Percentiles rank a stretch among this genome's conserved stretches.
phyloP scores from a whole-genome alignment of 1,140 invertebrate genomes.

The Arion vulgaris region DNA sequence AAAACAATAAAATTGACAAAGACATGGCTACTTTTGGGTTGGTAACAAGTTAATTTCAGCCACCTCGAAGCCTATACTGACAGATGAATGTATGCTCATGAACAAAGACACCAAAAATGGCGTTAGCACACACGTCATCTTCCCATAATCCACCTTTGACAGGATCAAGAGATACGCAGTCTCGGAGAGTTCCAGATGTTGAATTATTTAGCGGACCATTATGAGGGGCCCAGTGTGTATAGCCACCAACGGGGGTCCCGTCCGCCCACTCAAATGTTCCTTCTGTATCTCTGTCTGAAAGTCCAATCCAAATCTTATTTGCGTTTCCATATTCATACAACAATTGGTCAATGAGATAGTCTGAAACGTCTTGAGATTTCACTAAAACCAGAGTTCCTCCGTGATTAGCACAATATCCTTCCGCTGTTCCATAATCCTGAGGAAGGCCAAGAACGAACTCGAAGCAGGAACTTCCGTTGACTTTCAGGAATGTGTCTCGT shows the following conservation, averaged over 20 bases:
- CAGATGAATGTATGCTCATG: not conserved
- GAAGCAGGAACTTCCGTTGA: not conserved
- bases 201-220: not conserved
- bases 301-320: slow-evolving; percentile 14
- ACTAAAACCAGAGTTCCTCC: slow-evolving; percentile 3
- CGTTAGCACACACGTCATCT: not conserved
- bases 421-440: not conserved
- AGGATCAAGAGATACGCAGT: not conserved
- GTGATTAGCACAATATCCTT: not conserved
- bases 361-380: not conserved
- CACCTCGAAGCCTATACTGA: not conserved
- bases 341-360: not conserved
- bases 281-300: not conserved
- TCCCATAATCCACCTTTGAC: not conserved
- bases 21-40: too few species aligned
- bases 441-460: not conserved
- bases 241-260: not conserved
- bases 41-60: too few species aligned
- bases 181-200: not conserved
- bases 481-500: not conserved
- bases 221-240: not conserved
- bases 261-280: not conserved
- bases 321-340: not conserved
- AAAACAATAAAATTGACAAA: too few species aligned
- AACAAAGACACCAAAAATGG: not conserved